Evolutionary conservation across 2,888 invertebrate genomes (phyloP).

Genomic region (Zaprionus obscuricornis): DNA sequence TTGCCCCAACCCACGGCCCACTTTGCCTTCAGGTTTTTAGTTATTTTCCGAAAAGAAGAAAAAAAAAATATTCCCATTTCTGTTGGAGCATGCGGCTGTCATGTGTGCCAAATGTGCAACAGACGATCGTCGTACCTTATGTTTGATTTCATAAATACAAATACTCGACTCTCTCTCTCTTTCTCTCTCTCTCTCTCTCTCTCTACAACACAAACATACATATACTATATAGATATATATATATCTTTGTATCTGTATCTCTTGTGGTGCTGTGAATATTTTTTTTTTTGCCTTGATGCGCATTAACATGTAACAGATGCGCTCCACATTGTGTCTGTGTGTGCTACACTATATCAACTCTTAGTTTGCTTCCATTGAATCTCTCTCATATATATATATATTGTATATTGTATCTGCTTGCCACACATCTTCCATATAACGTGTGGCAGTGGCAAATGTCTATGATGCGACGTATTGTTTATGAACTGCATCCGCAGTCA

Average conservation of each 20-base stretch:
- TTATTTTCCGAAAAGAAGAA: slow-evolving; percentile 25
- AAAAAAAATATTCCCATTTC: slow-evolving; percentile 16
- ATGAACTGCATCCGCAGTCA: slow-evolving; percentile 79
- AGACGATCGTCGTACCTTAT: slow-evolving; percentile 67
- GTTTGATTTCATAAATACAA: slow-evolving; percentile 76
- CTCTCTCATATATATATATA: not conserved
- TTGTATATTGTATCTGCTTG: not conserved
- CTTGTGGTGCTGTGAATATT: slow-evolving; percentile 29
- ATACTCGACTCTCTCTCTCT: slow-evolving; percentile 28
- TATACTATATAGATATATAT: slow-evolving; percentile 3
- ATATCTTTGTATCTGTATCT: slow-evolving; percentile 29
- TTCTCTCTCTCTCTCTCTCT: too few relatives aligned
- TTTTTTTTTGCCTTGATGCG: slow-evolving; percentile 60
- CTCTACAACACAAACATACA: slow-evolving; percentile 2
- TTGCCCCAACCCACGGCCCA: slow-evolving; percentile 1
- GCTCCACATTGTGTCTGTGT: slow-evolving; percentile 70
- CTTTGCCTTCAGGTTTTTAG: slow-evolving; percentile 11
- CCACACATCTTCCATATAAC: not conserved
- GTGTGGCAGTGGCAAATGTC: slow-evolving; percentile 8
- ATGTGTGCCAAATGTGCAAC: slow-evolving; percentile 75
- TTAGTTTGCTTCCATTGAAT: slow-evolving; percentile 2
- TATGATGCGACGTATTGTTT: slow-evolving; percentile 61
- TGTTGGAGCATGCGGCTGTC: slow-evolving; percentile 69
- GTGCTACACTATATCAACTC: too few relatives aligned
- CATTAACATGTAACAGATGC: slow-evolving; percentile 80